Conservation (phyloP, 1,140 invertebrate genomes). For the Brachionus rubens region DNA sequence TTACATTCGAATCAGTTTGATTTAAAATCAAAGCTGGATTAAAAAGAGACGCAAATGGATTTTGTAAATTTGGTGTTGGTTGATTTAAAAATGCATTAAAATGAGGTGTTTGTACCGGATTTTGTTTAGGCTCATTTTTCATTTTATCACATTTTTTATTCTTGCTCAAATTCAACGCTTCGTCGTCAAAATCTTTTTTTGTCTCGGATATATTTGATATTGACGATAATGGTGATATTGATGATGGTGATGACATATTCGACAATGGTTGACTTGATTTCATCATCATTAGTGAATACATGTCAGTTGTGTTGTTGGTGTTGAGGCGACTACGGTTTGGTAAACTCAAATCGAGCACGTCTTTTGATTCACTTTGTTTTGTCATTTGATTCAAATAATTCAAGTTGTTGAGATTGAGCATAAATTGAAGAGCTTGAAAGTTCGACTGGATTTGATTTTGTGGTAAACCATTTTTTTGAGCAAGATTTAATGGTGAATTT, state of each 20-base stretch:
- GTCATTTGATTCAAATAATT: conserved; percentile 31
- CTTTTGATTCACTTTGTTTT: not conserved
- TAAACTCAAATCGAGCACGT: conserved; percentile 28
- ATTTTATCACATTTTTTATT: not conserved
- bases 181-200: conserved; percentile 1
- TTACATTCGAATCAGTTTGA: not conserved
- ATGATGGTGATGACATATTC: conserved; percentile 1
- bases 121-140: not conserved
- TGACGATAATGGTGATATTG: conserved; percentile 27
- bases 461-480: not conserved
- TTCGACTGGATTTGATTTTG: not conserved
- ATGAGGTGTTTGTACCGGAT: no score
- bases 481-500: not conserved
- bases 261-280: not conserved
- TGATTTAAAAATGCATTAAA: conserved; percentile 10
- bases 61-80: not conserved
- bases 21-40: not conserved
- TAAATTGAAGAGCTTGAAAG: conserved; percentile 24
- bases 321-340: conserved; percentile 6
- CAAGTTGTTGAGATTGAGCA: conserved; percentile 23
- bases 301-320: not conserved
- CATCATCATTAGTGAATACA: conserved; percentile 41
- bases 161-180: not conserved
- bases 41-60: not conserved
- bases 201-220: conserved; percentile 15